These are phyloP conservation scores for Loriculus beryllinus DNA, from an alignment of 2,797 vertebrate species.

Conservation along the genomic window DNA sequence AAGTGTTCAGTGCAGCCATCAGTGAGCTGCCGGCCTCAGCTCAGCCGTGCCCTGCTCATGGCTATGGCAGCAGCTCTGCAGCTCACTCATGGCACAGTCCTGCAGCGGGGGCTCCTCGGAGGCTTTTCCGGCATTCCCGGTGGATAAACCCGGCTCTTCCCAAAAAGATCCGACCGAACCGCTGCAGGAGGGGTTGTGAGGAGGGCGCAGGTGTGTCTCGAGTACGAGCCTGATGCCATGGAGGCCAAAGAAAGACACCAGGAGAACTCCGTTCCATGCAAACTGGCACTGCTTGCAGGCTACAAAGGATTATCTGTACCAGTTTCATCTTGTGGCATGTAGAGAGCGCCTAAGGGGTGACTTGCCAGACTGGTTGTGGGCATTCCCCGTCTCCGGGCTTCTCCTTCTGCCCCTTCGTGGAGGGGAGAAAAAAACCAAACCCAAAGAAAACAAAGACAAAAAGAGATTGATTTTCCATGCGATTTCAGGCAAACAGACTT, in stretches of 20 bases:
- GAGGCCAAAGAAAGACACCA: conserved; percentile 71
- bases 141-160: neutral
- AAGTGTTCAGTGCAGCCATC: neutral
- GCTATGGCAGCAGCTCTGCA: neutral
- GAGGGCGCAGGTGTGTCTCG: conserved; percentile 3
- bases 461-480: neutral
- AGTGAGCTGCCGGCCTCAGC: neutral
- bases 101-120: neutral
- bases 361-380: conserved; percentile 63
- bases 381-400: conserved; percentile 10
- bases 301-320: conserved; percentile 77
- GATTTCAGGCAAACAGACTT: conserved; percentile 38
- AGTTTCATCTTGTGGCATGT: conserved; percentile 58
- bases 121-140: neutral
- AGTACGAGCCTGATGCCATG: conserved; percentile 39
- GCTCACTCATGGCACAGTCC: neutral
- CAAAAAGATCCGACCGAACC: neutral
- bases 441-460: neutral
- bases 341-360: conserved; percentile 53
- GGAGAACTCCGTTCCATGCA: conserved; percentile 84
- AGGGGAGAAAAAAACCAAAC: neutral
- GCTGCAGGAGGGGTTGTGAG: neutral
- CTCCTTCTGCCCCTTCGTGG: neutral
- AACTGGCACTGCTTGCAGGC: conserved; percentile 81
- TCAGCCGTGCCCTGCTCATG: neutral